These are phyloP conservation scores for Cynopterus sphinx DNA, from an alignment of 2,797 vertebrate genomes.

Conservation along the genomic window DNA sequence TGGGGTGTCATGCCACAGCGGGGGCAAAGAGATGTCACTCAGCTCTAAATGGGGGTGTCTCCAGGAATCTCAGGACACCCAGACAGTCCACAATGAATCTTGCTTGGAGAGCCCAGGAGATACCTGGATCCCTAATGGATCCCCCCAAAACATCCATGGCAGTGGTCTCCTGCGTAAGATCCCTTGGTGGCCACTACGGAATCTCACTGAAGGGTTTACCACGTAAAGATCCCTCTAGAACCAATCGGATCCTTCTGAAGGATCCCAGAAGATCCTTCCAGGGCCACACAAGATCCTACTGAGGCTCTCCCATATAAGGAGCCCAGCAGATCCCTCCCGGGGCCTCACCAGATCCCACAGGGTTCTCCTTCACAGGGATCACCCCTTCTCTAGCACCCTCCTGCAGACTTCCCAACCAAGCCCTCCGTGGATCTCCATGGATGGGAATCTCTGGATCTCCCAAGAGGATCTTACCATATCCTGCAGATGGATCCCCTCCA, in stretches of 20 bases:
- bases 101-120: background rate
- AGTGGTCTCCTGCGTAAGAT: background rate
- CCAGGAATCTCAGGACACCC: background rate
- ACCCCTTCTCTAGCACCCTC: too few relatives aligned
- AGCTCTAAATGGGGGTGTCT: background rate
- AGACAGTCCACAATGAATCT: background rate
- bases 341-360: background rate
- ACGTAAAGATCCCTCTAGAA: background rate
- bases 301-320: background rate
- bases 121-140: background rate
- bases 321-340: background rate
- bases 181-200: background rate
- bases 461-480: background rate
- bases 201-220: background rate
- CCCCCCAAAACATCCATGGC: background rate
- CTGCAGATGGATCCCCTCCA: background rate
- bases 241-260: background rate
- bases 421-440: background rate
- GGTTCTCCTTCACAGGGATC: background rate
- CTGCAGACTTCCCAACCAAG: background rate
- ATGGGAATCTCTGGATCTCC: background rate
- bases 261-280: background rate
- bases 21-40: background rate
- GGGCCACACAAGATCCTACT: background rate
- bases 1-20: background rate